These are phyloP conservation scores for Meleagris gallopavo DNA, from an alignment of 2,113 vertebrate genomes.

Conservation along the genomic window DNA sequence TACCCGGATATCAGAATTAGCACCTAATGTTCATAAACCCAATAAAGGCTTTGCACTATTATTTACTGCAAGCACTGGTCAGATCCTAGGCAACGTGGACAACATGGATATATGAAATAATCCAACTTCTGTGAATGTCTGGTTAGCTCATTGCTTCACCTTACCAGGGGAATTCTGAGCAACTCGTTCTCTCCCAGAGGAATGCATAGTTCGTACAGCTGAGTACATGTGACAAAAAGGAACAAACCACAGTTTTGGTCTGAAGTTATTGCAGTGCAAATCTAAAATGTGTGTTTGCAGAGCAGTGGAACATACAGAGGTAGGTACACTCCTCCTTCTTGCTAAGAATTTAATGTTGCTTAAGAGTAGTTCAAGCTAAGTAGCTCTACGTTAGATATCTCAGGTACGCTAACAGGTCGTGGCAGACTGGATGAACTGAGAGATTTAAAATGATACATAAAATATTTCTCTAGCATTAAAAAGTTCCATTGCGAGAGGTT, in stretches of 20 bases:
- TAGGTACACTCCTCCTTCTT: not conserved
- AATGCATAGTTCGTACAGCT: not conserved
- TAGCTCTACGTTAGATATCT: not conserved
- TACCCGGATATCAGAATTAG: slow-evolving; percentile 49
- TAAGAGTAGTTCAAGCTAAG: not conserved
- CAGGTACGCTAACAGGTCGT: not conserved
- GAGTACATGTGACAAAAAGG: not conserved
- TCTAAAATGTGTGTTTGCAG: not conserved
- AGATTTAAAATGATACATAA: not conserved
- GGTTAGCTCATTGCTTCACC: not conserved
- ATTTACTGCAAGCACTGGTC: not conserved
- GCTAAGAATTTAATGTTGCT: not conserved
- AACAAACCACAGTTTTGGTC: slow-evolving; percentile 46
- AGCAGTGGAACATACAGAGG: not conserved
- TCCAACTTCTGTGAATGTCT: not conserved
- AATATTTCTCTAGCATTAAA: not conserved
- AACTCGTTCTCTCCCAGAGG: not conserved
- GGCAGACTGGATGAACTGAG: not conserved
- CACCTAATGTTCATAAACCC: slow-evolving; percentile 61
- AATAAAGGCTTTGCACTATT: not conserved
- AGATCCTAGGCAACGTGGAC: not conserved
- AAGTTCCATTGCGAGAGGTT: not conserved
- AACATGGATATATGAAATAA: not conserved
- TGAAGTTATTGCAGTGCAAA: slow-evolving; percentile 48
- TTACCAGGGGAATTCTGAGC: not conserved